Base-by-base conservation (phyloP, 2,113 vertebrate genomes). In the Chloropsis cyanopogon region DNA sequence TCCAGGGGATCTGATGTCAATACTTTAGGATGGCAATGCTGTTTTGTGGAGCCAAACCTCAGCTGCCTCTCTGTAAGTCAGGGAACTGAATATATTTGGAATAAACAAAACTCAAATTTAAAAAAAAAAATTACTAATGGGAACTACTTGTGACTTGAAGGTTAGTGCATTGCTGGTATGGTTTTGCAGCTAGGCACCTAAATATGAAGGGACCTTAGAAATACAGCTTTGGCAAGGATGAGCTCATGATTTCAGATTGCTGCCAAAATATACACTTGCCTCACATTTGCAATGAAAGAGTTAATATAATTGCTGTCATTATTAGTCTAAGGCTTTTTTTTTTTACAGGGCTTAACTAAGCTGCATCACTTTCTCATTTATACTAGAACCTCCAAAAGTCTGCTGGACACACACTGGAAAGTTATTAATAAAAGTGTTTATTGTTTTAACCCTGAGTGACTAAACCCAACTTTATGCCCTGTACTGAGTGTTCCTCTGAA, bases 401-500 rank as follows among this genome's bases (percentile, higher is more conserved):
- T 85, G 13, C 50, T 87, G 17, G 35, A 37, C 57, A 37, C 24
- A 60, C 57, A 60, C 17, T 46, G 22, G 17, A 37, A 68, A 93
- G 44, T 77, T 93, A 72, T 82, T 82, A 90, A 59, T 92, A 71
- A 82, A 94, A n/a, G 59, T 78, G 29, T 33, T 82, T 61, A 68
- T 10, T 60, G 33, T 83, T 95, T 92, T 90, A 92, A 96, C 76
- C 60, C 64, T 88, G 82, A 78, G 59, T 66, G 75, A 88, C 79
- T 82, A 56, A 85, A 92, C 42, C 46, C 44, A 93, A 42, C 77
- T 82, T 86, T 64, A 66, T 77, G 88, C 52, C 75, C 52, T 29
- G 31, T 47, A 56, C 24, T 26, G 46, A 88, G 44, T 53, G 56
- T 68, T 83, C 47, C 54, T 81, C 60, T 46, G 64, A 88, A 78